Evolutionary conservation across 1,140 invertebrate genomes (phyloP).

Genomic region (Cydia splendana): DNA sequence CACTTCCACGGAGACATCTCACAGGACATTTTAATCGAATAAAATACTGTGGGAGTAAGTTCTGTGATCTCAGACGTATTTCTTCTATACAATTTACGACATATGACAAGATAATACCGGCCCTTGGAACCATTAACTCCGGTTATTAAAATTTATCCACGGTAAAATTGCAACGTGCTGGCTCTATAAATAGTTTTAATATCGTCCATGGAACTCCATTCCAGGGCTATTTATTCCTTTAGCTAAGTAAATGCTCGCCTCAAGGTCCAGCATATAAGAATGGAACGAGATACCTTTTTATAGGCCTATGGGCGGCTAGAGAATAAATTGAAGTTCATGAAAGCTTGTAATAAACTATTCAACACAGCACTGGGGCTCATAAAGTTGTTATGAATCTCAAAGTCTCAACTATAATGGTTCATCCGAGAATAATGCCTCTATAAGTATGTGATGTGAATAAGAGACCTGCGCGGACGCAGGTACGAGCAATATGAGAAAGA

Average conservation of each 20-base stretch:
- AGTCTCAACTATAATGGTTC: background rate
- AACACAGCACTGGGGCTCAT: no score
- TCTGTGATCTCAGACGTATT: background rate
- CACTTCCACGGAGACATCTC: no score
- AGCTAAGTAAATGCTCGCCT: no score
- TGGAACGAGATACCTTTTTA: no score
- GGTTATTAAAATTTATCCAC: conserved; percentile 28
- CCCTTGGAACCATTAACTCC: conserved; percentile 10
- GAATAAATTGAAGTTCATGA: no score
- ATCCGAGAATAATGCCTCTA: background rate
- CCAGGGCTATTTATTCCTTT: background rate
- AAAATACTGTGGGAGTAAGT: no score
- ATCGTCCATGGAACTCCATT: conserved; percentile 2
- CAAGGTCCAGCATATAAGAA: no score
- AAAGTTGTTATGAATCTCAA: background rate
- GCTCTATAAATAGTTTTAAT: conserved; percentile 24
- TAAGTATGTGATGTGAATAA: background rate
- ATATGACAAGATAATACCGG: background rate
- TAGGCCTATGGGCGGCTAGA: no score
- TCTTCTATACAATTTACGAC: conserved; percentile 8
- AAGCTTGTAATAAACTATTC: no score
- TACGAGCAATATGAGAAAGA: conserved; percentile 34
- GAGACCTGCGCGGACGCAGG: conserved; percentile 31
- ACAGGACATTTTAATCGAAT: no score
- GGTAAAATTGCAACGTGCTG: conserved; percentile 4